A percentile compares a stretch with the other conserved stretches of the same genome.
Conservation (phyloP, 2,888 invertebrate species). For the Geophilus truncorum region DNA sequence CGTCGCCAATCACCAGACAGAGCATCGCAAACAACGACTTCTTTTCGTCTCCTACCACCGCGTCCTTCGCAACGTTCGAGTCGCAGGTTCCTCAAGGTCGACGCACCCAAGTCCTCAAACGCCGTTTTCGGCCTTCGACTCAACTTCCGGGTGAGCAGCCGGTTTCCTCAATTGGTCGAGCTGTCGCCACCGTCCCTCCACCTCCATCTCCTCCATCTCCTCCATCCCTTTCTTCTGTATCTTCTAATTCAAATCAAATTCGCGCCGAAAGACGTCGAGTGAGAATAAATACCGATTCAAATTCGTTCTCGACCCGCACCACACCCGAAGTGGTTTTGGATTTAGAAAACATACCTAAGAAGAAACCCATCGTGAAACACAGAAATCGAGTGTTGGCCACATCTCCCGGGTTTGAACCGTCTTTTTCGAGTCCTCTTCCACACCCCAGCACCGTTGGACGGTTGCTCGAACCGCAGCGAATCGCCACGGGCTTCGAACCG, state of each 20-base stretch:
- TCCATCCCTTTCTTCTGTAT: not conserved
- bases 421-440: not conserved
- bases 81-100: not conserved
- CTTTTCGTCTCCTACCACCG: not conserved
- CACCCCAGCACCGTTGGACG: not conserved
- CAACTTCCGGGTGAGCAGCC: not conserved
- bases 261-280: not conserved
- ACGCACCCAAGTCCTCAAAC: conserved; percentile 29
- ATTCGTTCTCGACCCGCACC: not conserved
- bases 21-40: not conserved
- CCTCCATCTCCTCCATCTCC: not conserved
- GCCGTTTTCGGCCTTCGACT: conserved; percentile 7
- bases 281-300: not conserved
- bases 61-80: not conserved
- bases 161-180: not conserved
- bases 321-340: too few relatives aligned
- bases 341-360: not conserved
- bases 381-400: not conserved
- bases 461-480: not conserved
- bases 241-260: not conserved
- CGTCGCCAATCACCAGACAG: not conserved
- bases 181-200: not conserved
- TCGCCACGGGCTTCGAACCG: too few relatives aligned
- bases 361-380: not conserved
- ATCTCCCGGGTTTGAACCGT: too few relatives aligned